Percentiles rank a stretch among this genome's conserved stretches.
Conservation (phyloP, 1,140 invertebrate genomes). For the Anoplolepis gracilipes region DNA sequence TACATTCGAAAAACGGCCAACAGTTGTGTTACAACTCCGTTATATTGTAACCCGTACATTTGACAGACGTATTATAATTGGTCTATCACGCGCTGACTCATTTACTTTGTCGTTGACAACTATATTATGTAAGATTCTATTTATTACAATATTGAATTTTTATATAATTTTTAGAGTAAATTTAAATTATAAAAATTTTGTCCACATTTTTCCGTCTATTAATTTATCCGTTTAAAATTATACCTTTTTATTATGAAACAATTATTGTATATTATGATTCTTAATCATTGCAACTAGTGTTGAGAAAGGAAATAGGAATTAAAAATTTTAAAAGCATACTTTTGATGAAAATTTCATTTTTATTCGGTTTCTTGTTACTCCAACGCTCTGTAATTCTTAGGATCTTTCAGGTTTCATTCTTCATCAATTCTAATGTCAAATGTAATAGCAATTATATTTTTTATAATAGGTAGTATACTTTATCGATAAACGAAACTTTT, state of each 20-base stretch:
- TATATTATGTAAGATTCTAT: neutral
- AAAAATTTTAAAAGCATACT: no score
- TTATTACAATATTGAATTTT: neutral
- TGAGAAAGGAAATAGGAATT: no score
- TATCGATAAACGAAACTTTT: neutral
- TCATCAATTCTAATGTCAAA: neutral
- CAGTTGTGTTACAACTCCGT: conserved; percentile 8
- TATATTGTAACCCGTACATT: conserved; percentile 19
- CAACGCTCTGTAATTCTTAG: neutral
- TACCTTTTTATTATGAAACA: no score
- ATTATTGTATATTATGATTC: no score
- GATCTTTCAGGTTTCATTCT: neutral
- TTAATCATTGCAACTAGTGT: no score
- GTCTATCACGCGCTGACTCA: neutral
- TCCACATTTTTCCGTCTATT: neutral
- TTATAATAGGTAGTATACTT: neutral
- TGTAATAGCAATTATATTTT: neutral
- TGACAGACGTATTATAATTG: neutral
- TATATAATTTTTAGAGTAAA: neutral
- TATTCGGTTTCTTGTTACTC: neutral
- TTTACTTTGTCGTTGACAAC: neutral
- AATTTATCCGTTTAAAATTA: neutral
- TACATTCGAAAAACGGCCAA: conserved; percentile 14
- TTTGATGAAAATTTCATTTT: neutral
- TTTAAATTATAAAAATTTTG: neutral